Evolutionary conservation across 2,888 invertebrate genomes (phyloP), one percentile per base, ranked within the genome.

Genomic region (Protophormia terraenovae): DNA sequence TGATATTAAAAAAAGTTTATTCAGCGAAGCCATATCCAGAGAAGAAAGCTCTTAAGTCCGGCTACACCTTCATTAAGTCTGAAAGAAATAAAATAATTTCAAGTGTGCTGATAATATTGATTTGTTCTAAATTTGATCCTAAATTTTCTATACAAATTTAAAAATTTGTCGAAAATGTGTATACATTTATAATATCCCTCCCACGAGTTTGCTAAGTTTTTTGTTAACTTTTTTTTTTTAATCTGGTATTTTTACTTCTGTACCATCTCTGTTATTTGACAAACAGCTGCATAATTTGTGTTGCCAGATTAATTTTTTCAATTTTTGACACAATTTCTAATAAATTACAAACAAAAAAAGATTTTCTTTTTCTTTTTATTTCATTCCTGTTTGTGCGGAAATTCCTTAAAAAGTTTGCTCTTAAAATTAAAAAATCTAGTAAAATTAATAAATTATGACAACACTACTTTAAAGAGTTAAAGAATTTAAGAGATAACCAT

Each of bases 261-360:
- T 50, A 19, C 41, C 64, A 29, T 10, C 53, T 53, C 38, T 76
- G 64, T 16, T 16, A 2, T 66, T 3, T 1, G 1, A 32, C 2
- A 29, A 60, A 50, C 80, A 80, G 35, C 73, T 73, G 80, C 10
- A 14, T 2, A 3, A 19, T 5, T 2, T 1, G n/a, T 19, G 50
- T 7, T 73, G 58, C 73, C 73, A 58, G 24, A 27, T 32, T 38
- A 3, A 45, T 55, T n/a, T 45, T 32, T 14, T 3, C 0, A 19
- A 0, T 27, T 24, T 66, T 32, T 58, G 22, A 45, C 69, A 67
- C 58, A 79, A 41, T 53, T 64, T 58, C 22, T 58, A 47, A 35
- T 32, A 38, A 66, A 35, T 73, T 66, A 27, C 38, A 73, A 58
- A 67, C 24, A 66, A 35, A 80, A 35, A 60, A 58, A 66, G 8